Evolutionary conservation across 2,797 vertebrate genomes (phyloP).

Genomic region (Glossophaga mutica): DNA sequence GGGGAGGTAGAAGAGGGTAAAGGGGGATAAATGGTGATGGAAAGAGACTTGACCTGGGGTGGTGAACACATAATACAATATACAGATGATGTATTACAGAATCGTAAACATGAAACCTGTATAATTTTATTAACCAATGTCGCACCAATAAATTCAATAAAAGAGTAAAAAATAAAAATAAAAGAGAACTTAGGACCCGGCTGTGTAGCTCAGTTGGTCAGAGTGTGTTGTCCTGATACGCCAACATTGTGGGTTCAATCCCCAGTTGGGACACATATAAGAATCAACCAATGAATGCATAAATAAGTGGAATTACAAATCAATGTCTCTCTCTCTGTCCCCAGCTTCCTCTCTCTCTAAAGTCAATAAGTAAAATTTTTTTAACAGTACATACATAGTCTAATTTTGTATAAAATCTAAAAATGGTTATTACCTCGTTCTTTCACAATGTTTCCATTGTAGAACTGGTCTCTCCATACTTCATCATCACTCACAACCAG

Average conservation of each 20-base stretch:
- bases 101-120: neutral
- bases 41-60: neutral
- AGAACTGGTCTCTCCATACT: conserved; percentile 88
- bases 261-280: neutral
- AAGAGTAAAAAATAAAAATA: neutral
- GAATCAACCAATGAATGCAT: neutral
- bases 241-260: too few relatives aligned
- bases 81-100: neutral
- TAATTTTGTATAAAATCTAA: neutral
- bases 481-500: conserved; percentile 88
- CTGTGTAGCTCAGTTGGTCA: too few relatives aligned
- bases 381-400: neutral
- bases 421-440: conserved; percentile 84
- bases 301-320: neutral
- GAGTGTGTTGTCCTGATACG: too few relatives aligned
- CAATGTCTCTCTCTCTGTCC: neutral
- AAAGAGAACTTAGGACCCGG: too few relatives aligned
- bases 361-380: neutral
- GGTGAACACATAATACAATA: neutral
- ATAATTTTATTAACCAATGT: neutral
- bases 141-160: neutral
- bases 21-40: neutral
- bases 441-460: conserved; percentile 84
- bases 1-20: neutral
- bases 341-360: neutral